These are phyloP conservation scores for Mesembrinibis cayennensis DNA, from an alignment of 2,113 vertebrate genomes.

Conservation along the genomic window DNA sequence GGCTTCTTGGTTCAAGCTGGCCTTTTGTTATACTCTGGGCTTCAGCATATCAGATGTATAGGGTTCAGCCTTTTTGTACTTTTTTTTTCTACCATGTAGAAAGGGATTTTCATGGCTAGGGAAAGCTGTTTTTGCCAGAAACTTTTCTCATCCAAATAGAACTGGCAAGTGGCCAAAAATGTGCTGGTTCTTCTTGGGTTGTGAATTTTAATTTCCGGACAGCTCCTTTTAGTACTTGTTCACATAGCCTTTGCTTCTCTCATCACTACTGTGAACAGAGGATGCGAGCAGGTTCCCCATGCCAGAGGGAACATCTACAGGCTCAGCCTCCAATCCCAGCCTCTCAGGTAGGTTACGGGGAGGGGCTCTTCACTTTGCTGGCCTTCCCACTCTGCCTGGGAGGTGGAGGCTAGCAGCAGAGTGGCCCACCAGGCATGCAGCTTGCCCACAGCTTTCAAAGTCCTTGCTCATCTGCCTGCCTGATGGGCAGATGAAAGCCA, in stretches of 20 bases:
- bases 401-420: neutral
- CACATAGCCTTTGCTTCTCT: neutral
- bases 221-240: neutral
- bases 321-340: neutral
- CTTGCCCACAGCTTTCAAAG: neutral
- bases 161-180: conserved; percentile 42
- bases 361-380: neutral
- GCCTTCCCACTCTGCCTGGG: neutral
- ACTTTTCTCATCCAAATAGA: conserved; percentile 32
- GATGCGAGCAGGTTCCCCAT: neutral
- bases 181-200: conserved; percentile 36
- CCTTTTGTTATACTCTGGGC: neutral
- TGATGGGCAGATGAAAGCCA: conserved; percentile 28
- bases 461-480: neutral
- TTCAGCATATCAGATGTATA: neutral
- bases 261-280: neutral
- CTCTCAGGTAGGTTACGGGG: neutral
- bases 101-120: conserved; percentile 50
- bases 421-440: neutral
- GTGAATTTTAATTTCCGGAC: conserved; percentile 66
- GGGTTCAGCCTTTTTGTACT: neutral
- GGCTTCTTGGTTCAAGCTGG: neutral
- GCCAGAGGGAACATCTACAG: neutral
- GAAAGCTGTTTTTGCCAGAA: conserved; percentile 50
- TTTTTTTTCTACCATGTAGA: neutral